A percentile compares a stretch with the other conserved stretches of the same genome.
Conservation (phyloP, 1,140 invertebrate species). For the Anadara kagoshimensis region DNA sequence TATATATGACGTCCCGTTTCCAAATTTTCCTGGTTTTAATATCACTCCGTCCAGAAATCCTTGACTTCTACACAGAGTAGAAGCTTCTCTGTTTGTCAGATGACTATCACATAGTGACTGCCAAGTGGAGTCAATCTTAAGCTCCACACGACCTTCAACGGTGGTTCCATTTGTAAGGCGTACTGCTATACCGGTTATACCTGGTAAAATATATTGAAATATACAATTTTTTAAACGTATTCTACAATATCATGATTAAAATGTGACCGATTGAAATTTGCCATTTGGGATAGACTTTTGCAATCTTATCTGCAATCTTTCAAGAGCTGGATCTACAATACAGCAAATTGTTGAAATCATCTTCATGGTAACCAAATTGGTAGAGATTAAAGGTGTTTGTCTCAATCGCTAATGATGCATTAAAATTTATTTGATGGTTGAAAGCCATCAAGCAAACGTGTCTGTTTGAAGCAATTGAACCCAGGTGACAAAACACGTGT, state of each 20-base stretch:
- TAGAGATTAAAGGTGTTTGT: too few relatives aligned
- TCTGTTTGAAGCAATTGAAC: too few relatives aligned
- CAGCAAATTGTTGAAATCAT: too few relatives aligned
- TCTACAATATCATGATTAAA: neutral
- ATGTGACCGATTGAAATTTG: neutral
- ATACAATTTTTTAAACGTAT: neutral
- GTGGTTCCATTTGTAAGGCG: slow-evolving; percentile 16
- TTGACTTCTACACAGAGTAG: slow-evolving; percentile 36
- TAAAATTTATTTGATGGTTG: too few relatives aligned
- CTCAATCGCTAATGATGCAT: too few relatives aligned
- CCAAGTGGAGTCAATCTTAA: slow-evolving; percentile 27
- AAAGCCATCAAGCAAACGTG: too few relatives aligned
- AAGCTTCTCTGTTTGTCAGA: slow-evolving; percentile 32
- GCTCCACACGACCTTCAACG: slow-evolving; percentile 36
- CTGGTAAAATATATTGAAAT: neutral
- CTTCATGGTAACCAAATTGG: too few relatives aligned
- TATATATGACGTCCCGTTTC: neutral
- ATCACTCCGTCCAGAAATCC: slow-evolving; percentile 39
- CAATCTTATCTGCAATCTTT: neutral
- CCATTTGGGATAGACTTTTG: neutral
- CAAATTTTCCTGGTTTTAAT: neutral
- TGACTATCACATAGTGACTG: slow-evolving; percentile 37
- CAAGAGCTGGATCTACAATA: slow-evolving; percentile 2
- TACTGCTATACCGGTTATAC: slow-evolving; percentile 8
- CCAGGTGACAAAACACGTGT: too few relatives aligned